Conservation (phyloP, 2,797 vertebrate species). For the Notamacropus eugenii region DNA sequence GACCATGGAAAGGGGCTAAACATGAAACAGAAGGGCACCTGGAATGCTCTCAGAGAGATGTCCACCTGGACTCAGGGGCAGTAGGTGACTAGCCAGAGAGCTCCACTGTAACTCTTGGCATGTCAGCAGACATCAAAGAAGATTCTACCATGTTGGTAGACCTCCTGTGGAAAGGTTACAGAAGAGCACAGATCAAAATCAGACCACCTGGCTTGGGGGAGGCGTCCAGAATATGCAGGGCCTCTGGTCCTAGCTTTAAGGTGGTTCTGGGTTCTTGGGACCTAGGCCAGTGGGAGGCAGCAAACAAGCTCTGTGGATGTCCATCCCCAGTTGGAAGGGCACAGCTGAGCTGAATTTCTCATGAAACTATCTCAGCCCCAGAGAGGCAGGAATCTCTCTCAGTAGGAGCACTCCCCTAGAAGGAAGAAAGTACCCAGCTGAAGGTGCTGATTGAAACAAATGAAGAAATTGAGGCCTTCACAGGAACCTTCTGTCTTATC, state of each 20-base stretch:
- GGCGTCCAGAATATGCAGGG: not conserved
- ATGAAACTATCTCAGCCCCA: not conserved
- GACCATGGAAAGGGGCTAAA: not conserved
- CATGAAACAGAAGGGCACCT: too few relatives aligned
- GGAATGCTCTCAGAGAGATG: not conserved
- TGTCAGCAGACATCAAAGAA: not conserved
- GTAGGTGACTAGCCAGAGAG: not conserved
- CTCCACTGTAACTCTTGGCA: not conserved
- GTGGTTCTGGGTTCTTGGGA: not conserved
- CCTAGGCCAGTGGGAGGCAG: not conserved
- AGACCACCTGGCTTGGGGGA: not conserved
- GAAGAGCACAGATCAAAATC: not conserved
- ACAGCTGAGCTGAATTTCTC: not conserved
- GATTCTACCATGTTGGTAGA: not conserved
- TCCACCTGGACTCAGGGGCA: not conserved
- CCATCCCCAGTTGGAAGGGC: not conserved
- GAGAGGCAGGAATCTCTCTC: not conserved
- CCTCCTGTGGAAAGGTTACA: too few relatives aligned
- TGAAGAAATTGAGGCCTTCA: not conserved
- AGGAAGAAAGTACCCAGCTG: not conserved
- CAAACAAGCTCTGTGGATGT: not conserved
- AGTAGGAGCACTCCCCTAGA: not conserved
- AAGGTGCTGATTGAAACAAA: not conserved
- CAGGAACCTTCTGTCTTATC: not conserved
- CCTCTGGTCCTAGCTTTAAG: not conserved